Conservation (phyloP, 64 coral and sea anemone genomes). For the Pocillopora verrucosa region DNA sequence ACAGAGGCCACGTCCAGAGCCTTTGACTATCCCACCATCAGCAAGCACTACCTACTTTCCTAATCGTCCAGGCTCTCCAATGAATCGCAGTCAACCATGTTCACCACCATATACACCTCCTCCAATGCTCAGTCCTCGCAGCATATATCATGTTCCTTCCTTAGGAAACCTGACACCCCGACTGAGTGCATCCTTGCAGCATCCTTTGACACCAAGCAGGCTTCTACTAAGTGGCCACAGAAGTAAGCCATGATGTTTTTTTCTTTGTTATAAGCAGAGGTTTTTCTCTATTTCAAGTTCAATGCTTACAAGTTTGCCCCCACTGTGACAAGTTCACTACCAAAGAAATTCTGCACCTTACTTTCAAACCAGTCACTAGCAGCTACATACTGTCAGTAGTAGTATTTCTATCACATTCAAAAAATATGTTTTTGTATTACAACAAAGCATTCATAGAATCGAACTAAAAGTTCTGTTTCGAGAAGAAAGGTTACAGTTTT, state of each 20-base stretch:
- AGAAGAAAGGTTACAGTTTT: no score
- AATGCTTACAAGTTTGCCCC: no score
- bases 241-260: conserved; percentile 54
- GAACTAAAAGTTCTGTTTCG: no score
- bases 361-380: no score
- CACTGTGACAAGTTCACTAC: no score
- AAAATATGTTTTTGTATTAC: no score
- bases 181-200: conserved; percentile 53
- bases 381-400: no score
- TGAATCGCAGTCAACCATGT: conserved; percentile 66
- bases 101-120: conserved; percentile 97
- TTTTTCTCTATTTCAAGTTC: not conserved
- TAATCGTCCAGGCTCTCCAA: conserved; percentile 74
- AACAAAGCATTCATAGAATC: no score
- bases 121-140: conserved; percentile 94
- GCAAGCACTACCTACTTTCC: conserved; percentile 67
- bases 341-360: no score
- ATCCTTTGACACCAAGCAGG: conserved; percentile 89
- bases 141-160: conserved; percentile 84
- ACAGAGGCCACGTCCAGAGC: conserved; percentile 81
- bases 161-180: conserved; percentile 80
- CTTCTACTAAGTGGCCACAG: conserved; percentile 74
- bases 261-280: not conserved
- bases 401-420: no score
- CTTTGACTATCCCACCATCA: conserved; percentile 83